Evolutionary conservation across 1,140 invertebrate species (phyloP), one percentile per base, ranked within the genome.

Genomic region (Eupristina koningsbergeri): DNA sequence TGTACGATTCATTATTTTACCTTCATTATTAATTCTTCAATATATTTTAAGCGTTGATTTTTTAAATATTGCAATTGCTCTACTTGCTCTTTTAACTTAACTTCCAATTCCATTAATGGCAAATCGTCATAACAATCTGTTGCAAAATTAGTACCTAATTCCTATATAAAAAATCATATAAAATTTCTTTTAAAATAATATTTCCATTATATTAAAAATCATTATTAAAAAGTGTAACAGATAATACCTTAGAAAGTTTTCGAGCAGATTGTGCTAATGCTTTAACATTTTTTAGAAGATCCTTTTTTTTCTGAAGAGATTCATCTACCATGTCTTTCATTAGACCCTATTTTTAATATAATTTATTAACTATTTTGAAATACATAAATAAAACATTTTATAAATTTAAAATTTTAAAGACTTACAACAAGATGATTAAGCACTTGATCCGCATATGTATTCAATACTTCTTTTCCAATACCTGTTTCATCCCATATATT

Each of bases 271-370:
- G 85, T 67, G 88, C 86, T 1, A 89, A 47, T 13, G 85, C 3
- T 74, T 87, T 87, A 8, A 91, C 87, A 58, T 84, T 88, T 17
- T 85, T 61, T n/a, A 87, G n/a, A 29, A 91, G 80, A 22, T 45
- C 45, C 11, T 86, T 79, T 69, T 88, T 89, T 31, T 87, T 91
- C 5, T 81, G 80, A 58, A 87, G 83, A 0, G 88, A 86, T 61
- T 92, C 91, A 0, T 79, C 50, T 31, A 91, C 80, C 91, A 91
- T 92, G 17, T 91, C 90, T 19, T 85, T 84, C 58, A 91, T 85
- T 19, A 92, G 73, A 13, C 87, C 86, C 74, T 89, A 26, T 39
- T 29, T 8, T 67, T 26, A 71, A 39, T 0, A 64, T n/a, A 76
- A 58, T 53, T 64, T 45, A 53, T 53, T 63, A 85, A 78, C 71